A percentile compares a stretch with the other conserved stretches of the same genome.
Conservation (phyloP, 64 coral and sea anemone species). For the Dendronephthya gigantea region DNA sequence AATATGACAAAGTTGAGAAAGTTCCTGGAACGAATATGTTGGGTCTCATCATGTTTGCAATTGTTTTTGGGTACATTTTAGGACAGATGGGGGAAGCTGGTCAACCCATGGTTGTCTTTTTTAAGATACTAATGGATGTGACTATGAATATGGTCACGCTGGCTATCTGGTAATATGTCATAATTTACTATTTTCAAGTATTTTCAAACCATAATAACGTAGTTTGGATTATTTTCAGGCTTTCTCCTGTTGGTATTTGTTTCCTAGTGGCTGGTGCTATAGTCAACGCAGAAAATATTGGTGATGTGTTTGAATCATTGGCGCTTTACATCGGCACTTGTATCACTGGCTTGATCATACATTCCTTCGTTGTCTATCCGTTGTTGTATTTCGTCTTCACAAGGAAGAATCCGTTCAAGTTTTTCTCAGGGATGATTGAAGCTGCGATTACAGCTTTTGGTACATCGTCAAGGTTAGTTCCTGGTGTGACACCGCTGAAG, state of each 20-base stretch:
- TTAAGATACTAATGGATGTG: neutral
- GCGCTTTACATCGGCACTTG: constrained; percentile 1
- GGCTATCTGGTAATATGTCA: neutral
- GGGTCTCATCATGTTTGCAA: neutral
- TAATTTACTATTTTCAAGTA: neutral
- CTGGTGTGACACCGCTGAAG: too few species aligned
- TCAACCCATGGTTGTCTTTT: constrained; percentile 2
- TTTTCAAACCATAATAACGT: neutral
- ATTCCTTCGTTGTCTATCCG: neutral
- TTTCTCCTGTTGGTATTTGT: constrained; percentile 10
- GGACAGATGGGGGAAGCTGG: neutral
- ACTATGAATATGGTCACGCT: neutral
- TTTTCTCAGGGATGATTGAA: constrained; percentile 1
- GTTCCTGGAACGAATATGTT: constrained; percentile 8
- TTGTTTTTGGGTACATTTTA: neutral
- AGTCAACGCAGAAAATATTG: neutral
- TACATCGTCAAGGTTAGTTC: neutral
- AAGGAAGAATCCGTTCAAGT: neutral
- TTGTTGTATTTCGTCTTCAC: neutral
- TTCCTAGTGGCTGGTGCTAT: neutral
- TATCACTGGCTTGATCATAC: neutral
- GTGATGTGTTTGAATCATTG: neutral
- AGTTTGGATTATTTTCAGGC: neutral
- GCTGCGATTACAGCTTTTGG: constrained; percentile 3
- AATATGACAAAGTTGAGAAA: neutral